Base-by-base conservation (phyloP, 2,888 invertebrate genomes). In the Tenthredo scrophulariae region DNA sequence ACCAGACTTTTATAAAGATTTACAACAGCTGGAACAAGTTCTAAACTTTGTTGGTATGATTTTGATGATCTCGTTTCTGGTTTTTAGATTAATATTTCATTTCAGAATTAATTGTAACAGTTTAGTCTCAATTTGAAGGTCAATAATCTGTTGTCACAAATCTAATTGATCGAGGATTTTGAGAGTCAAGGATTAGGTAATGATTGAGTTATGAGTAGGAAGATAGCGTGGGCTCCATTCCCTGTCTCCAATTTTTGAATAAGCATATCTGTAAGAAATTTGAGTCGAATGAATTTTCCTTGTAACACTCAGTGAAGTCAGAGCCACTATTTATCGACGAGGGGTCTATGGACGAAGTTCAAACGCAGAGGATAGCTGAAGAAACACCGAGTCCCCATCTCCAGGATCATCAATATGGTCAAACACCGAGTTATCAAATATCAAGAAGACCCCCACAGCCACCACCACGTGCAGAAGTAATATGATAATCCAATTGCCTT, bases 331-430 rank as follows among this genome's bases (percentile, higher is more conserved):
- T 91, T 87, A 87, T 93, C 86, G 93, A 93, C 50, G 92, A 92
- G 84, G 92, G 91, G 75, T 90, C 92, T 22, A 89, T 92, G 87
- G 93, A 93, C 83, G 93, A 93, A 86, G 88, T 91, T 13, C 93
- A 93, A 86, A 88, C 91, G 62, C 93, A 92, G 86, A 93, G 93
- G 87, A 90, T 93, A 58, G 91, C 93, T 2, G 93, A 93, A 86
- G 93, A 93, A 85, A 94, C 95, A 26, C 95, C 95, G 33, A 96
- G 96, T 94, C 96, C 96, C 88, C 97, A 97, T 94, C 95, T 97
- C 90, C 95, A 97, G 90, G 97, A 98, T 93, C 97, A 98, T 92
- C 97, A 97, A 89, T 98, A 98, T 94, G 97, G 97, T 88, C 97
- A 97, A 90, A 97, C 97, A 88, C 97, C 97, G 88, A 92, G 93